Evolutionary conservation across 2,888 invertebrate species (phyloP), one percentile per base, ranked within the genome.

Genomic region (Acronicta aceris): DNA sequence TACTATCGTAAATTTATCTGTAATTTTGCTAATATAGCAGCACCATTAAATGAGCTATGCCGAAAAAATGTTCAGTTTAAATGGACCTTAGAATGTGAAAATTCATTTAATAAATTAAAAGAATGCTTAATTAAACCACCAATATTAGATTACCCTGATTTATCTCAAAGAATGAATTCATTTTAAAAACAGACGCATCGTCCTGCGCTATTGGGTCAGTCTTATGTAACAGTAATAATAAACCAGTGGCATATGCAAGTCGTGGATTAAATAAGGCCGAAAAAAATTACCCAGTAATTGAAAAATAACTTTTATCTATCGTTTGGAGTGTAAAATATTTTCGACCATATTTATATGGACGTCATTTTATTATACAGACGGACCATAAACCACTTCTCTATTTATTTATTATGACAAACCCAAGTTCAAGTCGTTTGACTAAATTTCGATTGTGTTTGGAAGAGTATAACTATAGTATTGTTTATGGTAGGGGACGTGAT

Each of bases 281-380:
- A 30, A 21, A 21, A 49, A 59, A 60, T 40, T 65, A 70, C 33
- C 66, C 66, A 17, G 52, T 42, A 1, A 69, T 67, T 8, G 46
- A 71, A 17, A 65, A 67, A 33, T 64, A 68, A 47, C 38, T 66
- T 12, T 25, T 59, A 38, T 59, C 69, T 8, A 55, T 66, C 16
- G 55, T 65, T 5, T 68, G 67, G 67, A n/a, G 30, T 8, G 53
- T 67, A 6, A 67, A 59, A 33, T 47, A 67, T 43, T 67, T 70
- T 51, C 17, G 70, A 13, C 68, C 63, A 0, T 69, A 72, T 54
- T 5, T 67, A 13, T 67, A 59, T 57, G 67, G 67, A 16, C 33
- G 55, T 40, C 50, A 50, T 21, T 65, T 66, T 41, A 59, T 5
- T 46, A 64, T 69, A 12, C 10, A 21, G 12, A 67, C 63, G 0